phyloP scores from a whole-genome alignment of 2,888 invertebrate genomes.

The Thelaira solivaga region DNA sequence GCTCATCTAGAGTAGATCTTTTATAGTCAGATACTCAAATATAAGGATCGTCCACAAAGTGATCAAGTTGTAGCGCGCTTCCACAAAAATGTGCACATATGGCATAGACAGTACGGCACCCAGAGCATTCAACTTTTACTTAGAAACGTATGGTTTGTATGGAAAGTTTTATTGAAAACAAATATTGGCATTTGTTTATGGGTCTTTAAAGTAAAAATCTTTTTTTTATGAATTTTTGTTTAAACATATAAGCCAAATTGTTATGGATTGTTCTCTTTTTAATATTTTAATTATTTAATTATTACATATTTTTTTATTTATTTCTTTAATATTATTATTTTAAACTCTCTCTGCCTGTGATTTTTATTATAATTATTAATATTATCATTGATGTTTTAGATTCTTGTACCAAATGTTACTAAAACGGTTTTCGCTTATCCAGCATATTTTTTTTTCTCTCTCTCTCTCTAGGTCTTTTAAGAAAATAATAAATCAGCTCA shows the following conservation, averaged over 20 bases:
- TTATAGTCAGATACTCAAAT: too few relatives aligned
- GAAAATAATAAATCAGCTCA: not conserved
- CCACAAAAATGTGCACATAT: too few relatives aligned
- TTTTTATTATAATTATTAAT: slow-evolving; percentile 3
- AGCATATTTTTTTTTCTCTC: not conserved
- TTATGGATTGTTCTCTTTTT: slow-evolving; percentile 45
- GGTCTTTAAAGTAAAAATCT: slow-evolving; percentile 11
- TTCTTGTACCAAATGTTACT: slow-evolving; percentile 25
- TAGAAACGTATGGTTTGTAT: too few relatives aligned
- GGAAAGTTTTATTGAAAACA: slow-evolving; percentile 54
- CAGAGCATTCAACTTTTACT: too few relatives aligned
- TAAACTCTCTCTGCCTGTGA: slow-evolving; percentile 39
- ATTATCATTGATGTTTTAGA: slow-evolving; percentile 8
- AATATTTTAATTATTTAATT: slow-evolving; percentile 46
- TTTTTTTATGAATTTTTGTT: slow-evolving; percentile 49
- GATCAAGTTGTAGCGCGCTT: too few relatives aligned
- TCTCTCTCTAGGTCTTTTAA: too few relatives aligned
- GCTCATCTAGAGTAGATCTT: too few relatives aligned
- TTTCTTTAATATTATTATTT: slow-evolving; percentile 41
- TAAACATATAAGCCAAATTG: slow-evolving; percentile 57
- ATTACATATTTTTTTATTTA: too few relatives aligned
- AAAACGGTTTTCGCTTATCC: slow-evolving; percentile 2
- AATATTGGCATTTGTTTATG: not conserved
- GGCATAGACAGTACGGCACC: too few relatives aligned
- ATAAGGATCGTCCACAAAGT: too few relatives aligned